Evolutionary conservation across 2,113 vertebrate species (phyloP), one percentile per base, ranked within the genome.

Genomic region (Himantopus leucocephalus): DNA sequence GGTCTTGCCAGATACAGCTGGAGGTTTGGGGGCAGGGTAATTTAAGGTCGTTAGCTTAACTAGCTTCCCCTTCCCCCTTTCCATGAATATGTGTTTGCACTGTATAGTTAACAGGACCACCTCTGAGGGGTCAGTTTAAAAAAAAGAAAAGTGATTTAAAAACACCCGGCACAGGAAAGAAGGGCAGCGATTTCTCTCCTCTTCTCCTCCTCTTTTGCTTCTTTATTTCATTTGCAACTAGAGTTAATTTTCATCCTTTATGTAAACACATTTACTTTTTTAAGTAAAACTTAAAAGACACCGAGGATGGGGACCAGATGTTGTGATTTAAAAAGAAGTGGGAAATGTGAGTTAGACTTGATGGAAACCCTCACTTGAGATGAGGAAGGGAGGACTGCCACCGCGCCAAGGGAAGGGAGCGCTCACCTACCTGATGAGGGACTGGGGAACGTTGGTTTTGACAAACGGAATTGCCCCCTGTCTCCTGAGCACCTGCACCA

Each of bases 391-490:
- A 87, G 35, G 70, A 75, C 19, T 68, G 26, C 24, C 2, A 6
- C 62, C 10, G 1, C 0, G 0, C 27, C 1, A 1, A 66, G 56
- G 73, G 82, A 67, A 86, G 0, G 9, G 47, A 59, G 35, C 2
- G 2, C 43, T 14, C 52, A 77, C 89, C 96, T 97, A 99, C 99
- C 90, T 99, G 52, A 99, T 62, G 64, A 99, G 97, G 77, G 98
- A 98, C 96, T 99, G 99, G 10, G 99, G 99, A 47, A 99, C 17
- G 20, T 99, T 99, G 95, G 99, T 99, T 96, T 99, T 99, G 92
- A 99, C 98, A 64, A 99, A 99, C 1, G 99, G 99, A 96, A 99
- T 97, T 1, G 99, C 99, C 6, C 99, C 99, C 95, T 99, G 99
- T 89, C 96, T 98, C 98, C 98, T 99, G 91, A 99, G 97, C 78